Evolutionary conservation across 2,888 invertebrate genomes (phyloP).

Genomic region (Branchellion lobata): DNA sequence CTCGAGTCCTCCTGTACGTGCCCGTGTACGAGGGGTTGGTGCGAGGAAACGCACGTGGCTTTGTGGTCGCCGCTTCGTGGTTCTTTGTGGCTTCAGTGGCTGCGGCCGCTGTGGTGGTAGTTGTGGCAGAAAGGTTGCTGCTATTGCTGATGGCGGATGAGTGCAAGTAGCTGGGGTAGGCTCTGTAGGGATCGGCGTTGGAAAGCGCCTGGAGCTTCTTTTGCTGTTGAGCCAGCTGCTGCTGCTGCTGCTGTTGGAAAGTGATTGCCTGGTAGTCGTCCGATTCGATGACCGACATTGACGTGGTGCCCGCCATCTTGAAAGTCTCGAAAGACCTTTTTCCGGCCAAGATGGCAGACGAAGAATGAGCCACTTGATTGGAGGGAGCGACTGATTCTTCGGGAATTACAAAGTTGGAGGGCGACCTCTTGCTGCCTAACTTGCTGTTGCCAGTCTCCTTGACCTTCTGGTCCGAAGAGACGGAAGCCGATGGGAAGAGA

Average conservation of each 20-base stretch:
- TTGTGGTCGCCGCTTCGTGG: constrained; percentile 49
- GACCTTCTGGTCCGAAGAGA: constrained; percentile 15
- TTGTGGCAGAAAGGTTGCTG: neutral
- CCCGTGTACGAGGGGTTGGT: constrained; percentile 61
- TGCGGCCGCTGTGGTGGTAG: neutral
- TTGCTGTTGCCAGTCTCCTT: neutral
- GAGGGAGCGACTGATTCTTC: neutral
- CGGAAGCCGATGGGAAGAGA: neutral
- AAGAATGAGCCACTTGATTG: neutral
- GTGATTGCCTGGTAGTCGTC: neutral
- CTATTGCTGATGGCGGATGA: neutral
- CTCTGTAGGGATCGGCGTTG: constrained; percentile 4
- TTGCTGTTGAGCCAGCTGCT: too few relatives aligned
- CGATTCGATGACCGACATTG: neutral
- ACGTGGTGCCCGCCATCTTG: constrained; percentile 10
- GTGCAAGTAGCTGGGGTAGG: constrained; percentile 33
- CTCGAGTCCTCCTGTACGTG: constrained; percentile 49
- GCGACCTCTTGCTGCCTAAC: neutral
- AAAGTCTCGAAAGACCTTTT: constrained; percentile 13
- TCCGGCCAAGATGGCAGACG: neutral
- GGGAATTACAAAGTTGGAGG: constrained; percentile 32
- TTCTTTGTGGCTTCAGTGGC: neutral
- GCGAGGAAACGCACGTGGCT: constrained; percentile 59
- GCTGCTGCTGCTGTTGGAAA: constrained; percentile 22
- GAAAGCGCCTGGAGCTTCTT: neutral